phyloP scores from a whole-genome alignment of 2,888 invertebrate species.

The Oligia latruncula region DNA sequence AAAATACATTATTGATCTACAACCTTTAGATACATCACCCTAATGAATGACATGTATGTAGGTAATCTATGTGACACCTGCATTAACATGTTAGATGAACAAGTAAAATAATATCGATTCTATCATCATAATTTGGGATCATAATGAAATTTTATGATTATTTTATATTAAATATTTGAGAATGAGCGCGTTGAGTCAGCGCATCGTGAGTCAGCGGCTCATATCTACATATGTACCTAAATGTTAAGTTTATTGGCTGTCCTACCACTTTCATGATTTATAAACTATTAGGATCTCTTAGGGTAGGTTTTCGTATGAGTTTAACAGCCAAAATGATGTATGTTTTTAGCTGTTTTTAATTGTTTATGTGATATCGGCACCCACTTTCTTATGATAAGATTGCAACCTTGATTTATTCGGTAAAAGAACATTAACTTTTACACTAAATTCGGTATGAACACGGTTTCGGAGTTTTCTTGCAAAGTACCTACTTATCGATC shows the following conservation, averaged over 20 bases:
- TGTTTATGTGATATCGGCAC: background rate
- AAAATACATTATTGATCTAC: background rate
- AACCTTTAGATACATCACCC: background rate
- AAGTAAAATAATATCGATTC: background rate
- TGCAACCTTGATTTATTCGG: too few species aligned
- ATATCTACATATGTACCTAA: slow-evolving; percentile 13
- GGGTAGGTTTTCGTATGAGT: background rate
- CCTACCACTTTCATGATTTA: slow-evolving; percentile 21
- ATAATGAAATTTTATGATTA: slow-evolving; percentile 24
- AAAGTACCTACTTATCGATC: background rate
- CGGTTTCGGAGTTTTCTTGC: background rate
- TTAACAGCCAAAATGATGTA: background rate
- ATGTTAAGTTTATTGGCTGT: slow-evolving; percentile 17
- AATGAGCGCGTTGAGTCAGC: background rate
- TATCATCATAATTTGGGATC: slow-evolving; percentile 20
- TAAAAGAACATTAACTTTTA: background rate
- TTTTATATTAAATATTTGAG: slow-evolving; percentile 27
- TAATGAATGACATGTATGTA: background rate
- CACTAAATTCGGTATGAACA: background rate
- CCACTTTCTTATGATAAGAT: background rate
- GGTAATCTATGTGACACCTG: background rate
- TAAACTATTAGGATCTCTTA: slow-evolving; percentile 1
- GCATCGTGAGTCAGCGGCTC: background rate
- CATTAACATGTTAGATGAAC: background rate
- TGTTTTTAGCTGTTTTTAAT: slow-evolving; percentile 7